phyloP scores from a whole-genome alignment of 1,140 invertebrate genomes.

The Dinoponera quadriceps region DNA sequence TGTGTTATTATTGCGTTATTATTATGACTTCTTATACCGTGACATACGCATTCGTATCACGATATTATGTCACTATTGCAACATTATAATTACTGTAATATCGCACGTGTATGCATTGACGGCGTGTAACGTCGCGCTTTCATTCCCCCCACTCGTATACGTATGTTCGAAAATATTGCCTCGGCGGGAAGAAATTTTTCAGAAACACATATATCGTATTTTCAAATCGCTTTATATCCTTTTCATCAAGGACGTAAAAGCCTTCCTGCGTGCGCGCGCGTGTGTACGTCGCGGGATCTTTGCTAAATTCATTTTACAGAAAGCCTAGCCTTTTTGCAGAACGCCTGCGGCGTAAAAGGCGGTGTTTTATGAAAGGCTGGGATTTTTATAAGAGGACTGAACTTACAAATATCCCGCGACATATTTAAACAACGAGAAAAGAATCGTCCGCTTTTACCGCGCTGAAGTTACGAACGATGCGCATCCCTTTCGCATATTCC shows the following conservation, averaged over 20 bases:
- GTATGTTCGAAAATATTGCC: neutral
- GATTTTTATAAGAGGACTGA: too few relatives aligned
- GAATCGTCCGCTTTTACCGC: neutral
- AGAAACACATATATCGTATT: neutral
- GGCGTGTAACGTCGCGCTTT: slow-evolving; percentile 4
- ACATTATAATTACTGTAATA: slow-evolving; percentile 53
- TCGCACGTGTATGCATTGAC: slow-evolving; percentile 21
- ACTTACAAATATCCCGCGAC: neutral
- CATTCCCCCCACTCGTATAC: neutral
- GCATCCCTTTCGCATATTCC: too few relatives aligned
- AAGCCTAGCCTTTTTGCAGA: too few relatives aligned
- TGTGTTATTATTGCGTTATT: slow-evolving; percentile 34
- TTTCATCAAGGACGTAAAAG: neutral
- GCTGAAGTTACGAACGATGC: neutral
- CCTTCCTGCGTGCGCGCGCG: neutral
- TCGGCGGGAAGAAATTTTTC: neutral
- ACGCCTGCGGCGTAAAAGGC: too few relatives aligned
- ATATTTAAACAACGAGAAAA: neutral
- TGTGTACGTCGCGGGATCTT: neutral
- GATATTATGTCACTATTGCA: slow-evolving; percentile 36
- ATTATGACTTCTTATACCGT: slow-evolving; percentile 49
- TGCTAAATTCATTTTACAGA: too few relatives aligned
- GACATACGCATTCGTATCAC: slow-evolving; percentile 37
- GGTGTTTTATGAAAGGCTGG: too few relatives aligned
- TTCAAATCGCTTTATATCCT: neutral